Conservation (phyloP, 1,140 invertebrate species). For the Trichoplusia ni region DNA sequence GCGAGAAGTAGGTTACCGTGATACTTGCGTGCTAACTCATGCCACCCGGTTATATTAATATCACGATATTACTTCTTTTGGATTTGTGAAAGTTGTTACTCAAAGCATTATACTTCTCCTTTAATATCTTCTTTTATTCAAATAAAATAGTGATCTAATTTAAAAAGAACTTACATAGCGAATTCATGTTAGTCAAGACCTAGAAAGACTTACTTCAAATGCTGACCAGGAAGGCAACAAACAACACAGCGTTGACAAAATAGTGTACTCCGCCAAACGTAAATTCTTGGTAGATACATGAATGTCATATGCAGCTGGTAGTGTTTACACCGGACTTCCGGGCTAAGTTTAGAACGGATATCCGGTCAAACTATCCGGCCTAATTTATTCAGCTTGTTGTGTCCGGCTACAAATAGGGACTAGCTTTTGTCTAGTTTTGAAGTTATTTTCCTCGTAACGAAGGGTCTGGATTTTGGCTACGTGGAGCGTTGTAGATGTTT, state of each 20-base stretch:
- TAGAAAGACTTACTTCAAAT: too few species aligned
- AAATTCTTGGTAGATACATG: not conserved
- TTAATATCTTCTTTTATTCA: too few species aligned
- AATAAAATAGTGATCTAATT: too few species aligned
- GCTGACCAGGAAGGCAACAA: too few species aligned
- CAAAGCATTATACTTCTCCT: too few species aligned
- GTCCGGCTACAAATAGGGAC: conserved; percentile 1
- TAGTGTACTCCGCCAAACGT: conserved; percentile 4
- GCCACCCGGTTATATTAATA: too few species aligned
- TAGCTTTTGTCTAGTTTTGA: conserved; percentile 15
- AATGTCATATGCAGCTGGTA: conserved; percentile 19
- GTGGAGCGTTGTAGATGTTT: not conserved
- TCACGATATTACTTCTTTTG: too few species aligned
- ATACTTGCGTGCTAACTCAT: not conserved
- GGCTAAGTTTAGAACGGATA: conserved; percentile 7
- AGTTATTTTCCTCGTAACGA: not conserved
- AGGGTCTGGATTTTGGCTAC: not conserved
- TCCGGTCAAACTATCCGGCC: conserved; percentile 23
- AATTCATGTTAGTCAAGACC: too few species aligned
- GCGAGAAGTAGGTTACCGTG: not conserved
- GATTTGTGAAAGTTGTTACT: too few species aligned
- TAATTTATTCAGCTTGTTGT: conserved; percentile 26
- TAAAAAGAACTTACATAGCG: too few species aligned
- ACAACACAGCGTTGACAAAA: too few species aligned
- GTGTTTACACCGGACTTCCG: conserved; percentile 5